phyloP scores from a whole-genome alignment of 1,140 invertebrate species.

The Drosophila melanica region DNA sequence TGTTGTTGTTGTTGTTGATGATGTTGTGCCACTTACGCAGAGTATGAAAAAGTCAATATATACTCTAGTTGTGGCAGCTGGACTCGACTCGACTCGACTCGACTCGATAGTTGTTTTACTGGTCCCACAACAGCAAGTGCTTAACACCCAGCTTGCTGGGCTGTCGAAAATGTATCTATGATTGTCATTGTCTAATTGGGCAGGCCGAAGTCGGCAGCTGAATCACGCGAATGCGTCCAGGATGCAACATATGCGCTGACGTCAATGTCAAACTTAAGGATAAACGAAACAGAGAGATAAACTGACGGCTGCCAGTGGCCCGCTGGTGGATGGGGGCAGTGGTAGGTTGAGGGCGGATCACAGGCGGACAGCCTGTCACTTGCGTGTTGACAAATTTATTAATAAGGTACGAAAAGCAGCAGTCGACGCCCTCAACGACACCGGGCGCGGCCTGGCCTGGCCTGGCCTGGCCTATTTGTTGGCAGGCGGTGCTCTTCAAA shows the following conservation, averaged over 20 bases:
- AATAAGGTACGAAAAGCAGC: conserved; percentile 75
- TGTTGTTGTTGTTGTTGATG: conserved; percentile 54
- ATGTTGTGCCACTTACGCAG: conserved; percentile 60
- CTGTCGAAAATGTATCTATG: conserved; percentile 14
- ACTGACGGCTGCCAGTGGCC: conserved; percentile 48
- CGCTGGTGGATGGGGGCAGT: background rate
- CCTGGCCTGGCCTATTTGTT: conserved; percentile 71
- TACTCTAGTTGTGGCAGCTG: conserved; percentile 16
- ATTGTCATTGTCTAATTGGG: conserved; percentile 58
- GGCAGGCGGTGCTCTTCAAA: conserved; percentile 77
- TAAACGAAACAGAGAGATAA: conserved; percentile 61
- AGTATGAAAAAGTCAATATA: conserved; percentile 58
- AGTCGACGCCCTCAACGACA: conserved; percentile 73
- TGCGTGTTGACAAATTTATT: conserved; percentile 84
- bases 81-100: background rate
- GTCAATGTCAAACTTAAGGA: conserved; percentile 68
- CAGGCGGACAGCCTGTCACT: conserved; percentile 80
- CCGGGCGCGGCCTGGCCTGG: conserved; percentile 65
- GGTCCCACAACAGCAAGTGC: conserved; percentile 9
- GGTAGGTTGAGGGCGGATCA: conserved; percentile 49
- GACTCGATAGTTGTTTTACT: conserved; percentile 12
- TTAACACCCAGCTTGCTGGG: too few species aligned
- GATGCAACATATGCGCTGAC: conserved; percentile 72
- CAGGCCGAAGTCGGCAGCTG: conserved; percentile 31
- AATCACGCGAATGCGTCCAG: conserved; percentile 44